A percentile compares a stretch with the other conserved stretches of the same genome.
Evolutionary conservation across 2,888 invertebrate species (phyloP).

Genomic region (Eugnorisma glareosa): DNA sequence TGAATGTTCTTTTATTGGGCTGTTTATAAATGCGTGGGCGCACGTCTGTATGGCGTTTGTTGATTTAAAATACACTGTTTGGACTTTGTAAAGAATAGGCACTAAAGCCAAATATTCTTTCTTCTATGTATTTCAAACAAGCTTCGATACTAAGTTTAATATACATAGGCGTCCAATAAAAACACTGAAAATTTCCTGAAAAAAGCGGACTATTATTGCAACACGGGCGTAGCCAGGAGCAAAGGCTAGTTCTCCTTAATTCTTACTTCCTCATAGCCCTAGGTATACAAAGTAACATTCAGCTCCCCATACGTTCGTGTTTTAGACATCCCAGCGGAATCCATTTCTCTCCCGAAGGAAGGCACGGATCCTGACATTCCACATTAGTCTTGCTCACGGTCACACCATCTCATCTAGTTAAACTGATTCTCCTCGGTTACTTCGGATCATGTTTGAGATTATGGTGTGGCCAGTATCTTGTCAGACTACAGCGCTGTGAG

Average conservation of each 20-base stretch:
- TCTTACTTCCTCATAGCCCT: background rate
- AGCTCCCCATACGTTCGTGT: background rate
- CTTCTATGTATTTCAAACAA: background rate
- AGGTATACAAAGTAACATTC: background rate
- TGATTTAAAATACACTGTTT: background rate
- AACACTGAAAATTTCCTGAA: background rate
- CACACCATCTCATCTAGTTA: slow-evolving; percentile 46
- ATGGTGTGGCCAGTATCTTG: background rate
- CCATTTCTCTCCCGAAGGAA: slow-evolving; percentile 21
- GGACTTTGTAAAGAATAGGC: background rate
- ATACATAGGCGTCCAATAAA: background rate
- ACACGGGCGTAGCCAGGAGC: background rate
- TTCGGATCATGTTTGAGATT: slow-evolving; percentile 51
- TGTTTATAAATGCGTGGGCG: background rate
- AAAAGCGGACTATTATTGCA: background rate
- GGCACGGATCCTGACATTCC: slow-evolving; percentile 46
- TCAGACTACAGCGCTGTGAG: background rate
- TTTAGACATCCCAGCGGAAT: slow-evolving; percentile 4
- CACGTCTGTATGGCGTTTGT: background rate
- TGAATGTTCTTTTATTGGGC: slow-evolving; percentile 33
- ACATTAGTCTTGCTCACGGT: slow-evolving; percentile 50
- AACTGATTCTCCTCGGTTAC: slow-evolving; percentile 51
- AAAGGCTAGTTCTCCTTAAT: background rate
- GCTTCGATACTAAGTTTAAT: background rate
- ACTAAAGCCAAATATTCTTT: background rate